Evolutionary conservation across 1,140 invertebrate species (phyloP).

Genomic region (Periplaneta americana): DNA sequence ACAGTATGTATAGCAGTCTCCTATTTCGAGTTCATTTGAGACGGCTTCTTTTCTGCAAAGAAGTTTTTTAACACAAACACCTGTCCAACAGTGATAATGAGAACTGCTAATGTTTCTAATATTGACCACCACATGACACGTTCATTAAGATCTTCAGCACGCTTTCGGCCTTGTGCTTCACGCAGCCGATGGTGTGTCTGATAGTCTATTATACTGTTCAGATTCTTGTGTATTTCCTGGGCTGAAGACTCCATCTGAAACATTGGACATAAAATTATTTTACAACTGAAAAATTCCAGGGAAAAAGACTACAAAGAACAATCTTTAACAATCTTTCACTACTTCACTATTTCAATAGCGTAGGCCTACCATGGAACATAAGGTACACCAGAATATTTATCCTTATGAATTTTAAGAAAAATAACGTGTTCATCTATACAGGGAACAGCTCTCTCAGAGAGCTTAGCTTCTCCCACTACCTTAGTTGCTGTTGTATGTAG

Average conservation of each 20-base stretch:
- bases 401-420: too few relatives aligned
- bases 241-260: slow-evolving; percentile 87
- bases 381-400: too few relatives aligned
- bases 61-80: slow-evolving; percentile 91
- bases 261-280: too few relatives aligned
- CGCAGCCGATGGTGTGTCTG: slow-evolving; percentile 95
- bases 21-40: slow-evolving; percentile 30
- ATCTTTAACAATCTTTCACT: too few relatives aligned
- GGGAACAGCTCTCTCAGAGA: too few relatives aligned
- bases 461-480: too few relatives aligned
- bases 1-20: neutral
- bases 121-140: slow-evolving; percentile 90
- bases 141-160: slow-evolving; percentile 94
- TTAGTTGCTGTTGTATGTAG: too few relatives aligned
- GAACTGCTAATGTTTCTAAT: slow-evolving; percentile 78
- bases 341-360: too few relatives aligned
- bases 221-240: slow-evolving; percentile 79
- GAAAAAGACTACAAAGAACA: too few relatives aligned
- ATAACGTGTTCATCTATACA: too few relatives aligned
- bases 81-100: slow-evolving; percentile 82
- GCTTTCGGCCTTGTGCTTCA: slow-evolving; percentile 88
- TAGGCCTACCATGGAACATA: too few relatives aligned
- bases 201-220: slow-evolving; percentile 84
- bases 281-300: too few relatives aligned
- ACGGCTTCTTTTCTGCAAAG: slow-evolving; percentile 81